Conservation (phyloP, 2,797 vertebrate genomes). For the Bucorvus abyssinicus region DNA sequence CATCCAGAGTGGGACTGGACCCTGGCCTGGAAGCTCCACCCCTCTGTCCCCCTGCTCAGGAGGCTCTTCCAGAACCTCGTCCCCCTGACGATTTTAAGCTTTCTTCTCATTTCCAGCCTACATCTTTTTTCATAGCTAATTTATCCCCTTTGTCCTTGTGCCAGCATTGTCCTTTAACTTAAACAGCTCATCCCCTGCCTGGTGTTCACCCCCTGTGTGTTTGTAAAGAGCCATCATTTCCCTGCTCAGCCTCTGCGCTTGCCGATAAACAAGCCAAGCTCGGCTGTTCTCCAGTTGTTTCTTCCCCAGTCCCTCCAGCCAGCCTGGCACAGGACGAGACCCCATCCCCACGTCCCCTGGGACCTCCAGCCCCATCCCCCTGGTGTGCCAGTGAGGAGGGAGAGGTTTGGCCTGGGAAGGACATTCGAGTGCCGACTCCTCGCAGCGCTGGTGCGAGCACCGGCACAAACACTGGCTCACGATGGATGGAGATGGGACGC, state of each 20-base stretch:
- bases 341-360: accelerated
- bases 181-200: not conserved
- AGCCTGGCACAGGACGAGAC: not conserved
- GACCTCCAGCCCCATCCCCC: not conserved
- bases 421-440: accelerated
- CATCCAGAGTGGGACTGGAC: accelerated
- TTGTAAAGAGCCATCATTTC: not conserved
- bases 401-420: not conserved
- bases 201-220: not conserved
- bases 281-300: not conserved
- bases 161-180: not conserved
- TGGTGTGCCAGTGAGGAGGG: not conserved
- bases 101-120: not conserved
- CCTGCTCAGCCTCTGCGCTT: not conserved
- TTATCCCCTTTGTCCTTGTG: not conserved
- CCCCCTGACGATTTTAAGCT: not conserved
- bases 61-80: not conserved
- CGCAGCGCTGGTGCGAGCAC: accelerated
- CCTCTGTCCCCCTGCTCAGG: not conserved
- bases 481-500: not conserved
- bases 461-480: accelerated
- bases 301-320: not conserved
- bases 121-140: not conserved
- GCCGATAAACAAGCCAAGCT: not conserved
- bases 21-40: not conserved